Conservation (phyloP, 2,888 invertebrate species). For the Antheraea assamensis region DNA sequence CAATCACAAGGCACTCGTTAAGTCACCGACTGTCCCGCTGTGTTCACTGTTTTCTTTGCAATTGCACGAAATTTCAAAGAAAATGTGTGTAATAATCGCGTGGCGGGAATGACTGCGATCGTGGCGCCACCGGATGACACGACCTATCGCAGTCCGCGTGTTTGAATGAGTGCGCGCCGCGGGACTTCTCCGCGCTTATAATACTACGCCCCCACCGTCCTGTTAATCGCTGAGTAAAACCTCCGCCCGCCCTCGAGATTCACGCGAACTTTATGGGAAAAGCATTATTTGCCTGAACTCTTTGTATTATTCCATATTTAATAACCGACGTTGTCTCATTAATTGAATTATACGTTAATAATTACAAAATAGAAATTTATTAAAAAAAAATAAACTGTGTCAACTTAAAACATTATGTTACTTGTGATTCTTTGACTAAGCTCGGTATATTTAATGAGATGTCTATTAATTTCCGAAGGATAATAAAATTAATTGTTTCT, state of each 20-base stretch:
- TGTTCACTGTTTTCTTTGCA: conserved; percentile 79
- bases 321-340: neutral
- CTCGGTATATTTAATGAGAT: neutral
- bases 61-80: conserved; percentile 80
- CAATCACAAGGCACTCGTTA: conserved; percentile 71
- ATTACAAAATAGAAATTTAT: neutral
- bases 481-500: neutral
- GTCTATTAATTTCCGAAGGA: neutral
- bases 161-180: conserved; percentile 71
- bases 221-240: conserved; percentile 43
- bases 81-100: conserved; percentile 65
- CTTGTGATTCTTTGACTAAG: neutral
- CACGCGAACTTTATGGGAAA: conserved; percentile 1
- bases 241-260: conserved; percentile 49
- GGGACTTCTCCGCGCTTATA: conserved; percentile 60
- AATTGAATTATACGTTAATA: neutral
- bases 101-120: conserved; percentile 72
- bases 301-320: neutral
- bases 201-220: conserved; percentile 39
- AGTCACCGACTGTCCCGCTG: conserved; percentile 68
- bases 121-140: conserved; percentile 74
- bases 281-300: neutral
- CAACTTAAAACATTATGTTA: neutral
- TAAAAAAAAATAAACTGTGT: neutral
- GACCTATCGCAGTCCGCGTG: conserved; percentile 76